Percentiles rank a stretch among this genome's conserved stretches.
phyloP scores from a whole-genome alignment of 1,140 invertebrate species.

The Scaptodrosophila lebanonensis region DNA sequence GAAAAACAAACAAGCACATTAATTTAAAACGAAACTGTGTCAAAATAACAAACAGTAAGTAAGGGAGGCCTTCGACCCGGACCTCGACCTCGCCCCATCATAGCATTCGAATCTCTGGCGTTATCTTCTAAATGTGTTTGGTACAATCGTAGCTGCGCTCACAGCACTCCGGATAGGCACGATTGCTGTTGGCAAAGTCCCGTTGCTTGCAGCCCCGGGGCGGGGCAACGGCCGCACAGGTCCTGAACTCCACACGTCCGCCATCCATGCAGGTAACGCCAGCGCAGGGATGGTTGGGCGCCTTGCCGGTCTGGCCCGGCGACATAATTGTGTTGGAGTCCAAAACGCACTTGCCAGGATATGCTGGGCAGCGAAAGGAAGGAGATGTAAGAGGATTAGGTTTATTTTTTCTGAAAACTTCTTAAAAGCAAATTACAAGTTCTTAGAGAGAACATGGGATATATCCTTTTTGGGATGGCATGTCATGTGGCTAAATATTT shows the following conservation, averaged over 20 bases:
- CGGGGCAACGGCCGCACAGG: conserved; percentile 49
- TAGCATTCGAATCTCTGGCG: background rate
- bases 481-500: too few species aligned
- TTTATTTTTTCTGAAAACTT: too few species aligned
- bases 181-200: conserved; percentile 67
- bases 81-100: too few species aligned
- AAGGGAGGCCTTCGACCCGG: too few species aligned
- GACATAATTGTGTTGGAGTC: conserved; percentile 40
- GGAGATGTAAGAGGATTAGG: too few species aligned
- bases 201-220: conserved; percentile 69
- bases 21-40: background rate
- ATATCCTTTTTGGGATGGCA: too few species aligned
- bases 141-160: conserved; percentile 61
- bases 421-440: too few species aligned
- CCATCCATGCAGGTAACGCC: conserved; percentile 46
- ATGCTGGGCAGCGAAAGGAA: conserved; percentile 8
- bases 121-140: conserved; percentile 40
- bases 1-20: background rate
- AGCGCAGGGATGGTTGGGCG: conserved; percentile 58
- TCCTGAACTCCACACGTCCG: conserved; percentile 46
- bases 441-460: too few species aligned
- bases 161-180: conserved; percentile 57
- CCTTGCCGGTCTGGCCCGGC: conserved; percentile 53
- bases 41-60: background rate
- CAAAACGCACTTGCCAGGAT: conserved; percentile 67